Percentiles rank a stretch among this genome's conserved stretches.
These are phyloP conservation scores for Uropetala carovei DNA, from an alignment of 2,888 invertebrate species.

Conservation along the genomic window DNA sequence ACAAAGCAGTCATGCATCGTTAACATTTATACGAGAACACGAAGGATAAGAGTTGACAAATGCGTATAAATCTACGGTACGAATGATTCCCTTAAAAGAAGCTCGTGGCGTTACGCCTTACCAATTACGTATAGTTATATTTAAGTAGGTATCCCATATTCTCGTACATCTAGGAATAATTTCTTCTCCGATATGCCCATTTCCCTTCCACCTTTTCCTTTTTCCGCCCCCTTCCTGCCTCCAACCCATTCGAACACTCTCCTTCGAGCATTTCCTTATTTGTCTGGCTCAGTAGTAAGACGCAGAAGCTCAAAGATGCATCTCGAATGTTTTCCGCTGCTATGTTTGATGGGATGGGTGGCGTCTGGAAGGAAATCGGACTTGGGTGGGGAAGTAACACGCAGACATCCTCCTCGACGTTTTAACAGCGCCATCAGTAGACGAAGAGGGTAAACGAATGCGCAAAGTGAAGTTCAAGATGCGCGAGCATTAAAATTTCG, in stretches of 20 bases:
- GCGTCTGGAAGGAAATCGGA: slow-evolving; percentile 19
- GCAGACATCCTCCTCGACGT: neutral
- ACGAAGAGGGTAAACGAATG: neutral
- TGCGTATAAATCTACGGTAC: too few species aligned
- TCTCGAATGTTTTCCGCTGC: neutral
- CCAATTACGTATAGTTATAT: too few species aligned
- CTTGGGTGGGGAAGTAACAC: neutral
- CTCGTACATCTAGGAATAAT: too few species aligned
- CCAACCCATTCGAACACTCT: neutral
- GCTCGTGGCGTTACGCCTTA: too few species aligned
- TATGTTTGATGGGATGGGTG: neutral
- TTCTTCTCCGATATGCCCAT: too few species aligned
- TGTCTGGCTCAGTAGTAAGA: neutral
- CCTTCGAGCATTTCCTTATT: neutral
- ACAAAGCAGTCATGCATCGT: too few species aligned
- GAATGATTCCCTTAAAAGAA: too few species aligned
- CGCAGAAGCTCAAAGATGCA: neutral
- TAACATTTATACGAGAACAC: too few species aligned
- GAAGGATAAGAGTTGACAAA: too few species aligned
- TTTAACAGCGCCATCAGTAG: neutral
- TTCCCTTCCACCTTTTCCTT: neutral
- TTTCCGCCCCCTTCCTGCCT: neutral
- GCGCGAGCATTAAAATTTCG: too few species aligned
- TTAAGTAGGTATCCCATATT: too few species aligned
- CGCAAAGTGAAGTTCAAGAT: too few species aligned